phyloP scores from a whole-genome alignment of 2,888 invertebrate genomes.

The Machimus rusticus region DNA sequence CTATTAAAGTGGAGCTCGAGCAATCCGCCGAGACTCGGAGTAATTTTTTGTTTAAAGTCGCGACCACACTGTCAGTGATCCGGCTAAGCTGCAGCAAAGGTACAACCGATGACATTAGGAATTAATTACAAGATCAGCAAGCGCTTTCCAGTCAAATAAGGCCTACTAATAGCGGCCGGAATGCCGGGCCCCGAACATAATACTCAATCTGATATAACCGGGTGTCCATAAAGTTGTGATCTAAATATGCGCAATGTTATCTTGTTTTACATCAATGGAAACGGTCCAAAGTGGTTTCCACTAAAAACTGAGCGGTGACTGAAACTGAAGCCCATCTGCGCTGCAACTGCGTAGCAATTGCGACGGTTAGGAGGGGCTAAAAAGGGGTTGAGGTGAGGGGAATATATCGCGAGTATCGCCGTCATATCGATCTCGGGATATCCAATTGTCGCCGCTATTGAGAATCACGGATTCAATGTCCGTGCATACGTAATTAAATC shows the following conservation, averaged over 20 bases:
- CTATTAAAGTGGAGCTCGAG: neutral
- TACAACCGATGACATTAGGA: conserved; percentile 15
- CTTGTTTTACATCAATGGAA: conserved; percentile 40
- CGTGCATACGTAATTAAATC: conserved; percentile 65
- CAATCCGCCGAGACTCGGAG: neutral
- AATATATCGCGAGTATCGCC: neutral
- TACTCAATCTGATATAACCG: conserved; percentile 20
- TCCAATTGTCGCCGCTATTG: conserved; percentile 34
- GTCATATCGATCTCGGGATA: conserved; percentile 24
- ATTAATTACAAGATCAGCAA: conserved; percentile 36
- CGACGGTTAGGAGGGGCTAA: neutral
- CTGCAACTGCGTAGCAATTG: neutral
- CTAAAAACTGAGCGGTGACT: neutral
- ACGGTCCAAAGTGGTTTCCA: neutral
- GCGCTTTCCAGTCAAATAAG: conserved; percentile 24
- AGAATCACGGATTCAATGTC: conserved; percentile 64
- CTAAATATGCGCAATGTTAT: conserved; percentile 40
- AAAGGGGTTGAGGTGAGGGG: neutral
- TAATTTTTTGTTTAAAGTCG: neutral
- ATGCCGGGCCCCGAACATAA: conserved; percentile 20
- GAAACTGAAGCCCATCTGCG: neutral
- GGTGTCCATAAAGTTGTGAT: conserved; percentile 31
- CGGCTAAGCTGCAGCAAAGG: neutral
- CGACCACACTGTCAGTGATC: neutral
- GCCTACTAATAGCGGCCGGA: neutral